These are phyloP conservation scores for Camptogramma bilineatum DNA, from an alignment of 2,888 invertebrate genomes.

Conservation along the genomic window DNA sequence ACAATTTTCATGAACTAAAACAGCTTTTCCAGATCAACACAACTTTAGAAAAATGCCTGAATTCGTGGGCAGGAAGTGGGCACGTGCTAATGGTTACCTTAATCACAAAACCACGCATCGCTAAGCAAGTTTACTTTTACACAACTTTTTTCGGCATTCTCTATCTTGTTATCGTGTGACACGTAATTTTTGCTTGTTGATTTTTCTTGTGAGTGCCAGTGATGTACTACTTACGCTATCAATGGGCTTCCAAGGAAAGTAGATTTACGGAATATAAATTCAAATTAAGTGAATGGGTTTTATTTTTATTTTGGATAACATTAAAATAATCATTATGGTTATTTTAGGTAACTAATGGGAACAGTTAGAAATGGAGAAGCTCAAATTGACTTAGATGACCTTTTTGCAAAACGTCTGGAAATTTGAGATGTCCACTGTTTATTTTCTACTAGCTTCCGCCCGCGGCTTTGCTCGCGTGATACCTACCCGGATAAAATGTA, in stretches of 20 bases:
- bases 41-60: constrained; percentile 48
- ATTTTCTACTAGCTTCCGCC: background rate
- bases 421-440: background rate
- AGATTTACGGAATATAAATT: background rate
- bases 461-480: no score
- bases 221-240: constrained; percentile 2
- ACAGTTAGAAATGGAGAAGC: no score
- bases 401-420: no score
- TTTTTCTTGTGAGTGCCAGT: constrained; percentile 8
- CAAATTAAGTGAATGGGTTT: background rate
- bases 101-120: constrained; percentile 52
- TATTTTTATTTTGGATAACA: background rate
- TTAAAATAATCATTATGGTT: background rate
- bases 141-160: constrained; percentile 53
- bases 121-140: constrained; percentile 56
- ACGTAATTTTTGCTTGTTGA: constrained; percentile 14
- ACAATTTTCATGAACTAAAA: no score
- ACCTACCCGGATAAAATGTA: no score
- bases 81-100: constrained; percentile 64
- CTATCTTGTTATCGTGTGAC: constrained; percentile 48
- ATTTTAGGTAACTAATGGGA: no score
- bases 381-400: no score
- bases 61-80: constrained; percentile 64
- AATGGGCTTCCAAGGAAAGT: background rate
- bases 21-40: no score